Percentiles rank a stretch among this genome's conserved stretches.
phyloP scores from a whole-genome alignment of 2,797 vertebrate species.

The Aselliscus stoliczkanus region DNA sequence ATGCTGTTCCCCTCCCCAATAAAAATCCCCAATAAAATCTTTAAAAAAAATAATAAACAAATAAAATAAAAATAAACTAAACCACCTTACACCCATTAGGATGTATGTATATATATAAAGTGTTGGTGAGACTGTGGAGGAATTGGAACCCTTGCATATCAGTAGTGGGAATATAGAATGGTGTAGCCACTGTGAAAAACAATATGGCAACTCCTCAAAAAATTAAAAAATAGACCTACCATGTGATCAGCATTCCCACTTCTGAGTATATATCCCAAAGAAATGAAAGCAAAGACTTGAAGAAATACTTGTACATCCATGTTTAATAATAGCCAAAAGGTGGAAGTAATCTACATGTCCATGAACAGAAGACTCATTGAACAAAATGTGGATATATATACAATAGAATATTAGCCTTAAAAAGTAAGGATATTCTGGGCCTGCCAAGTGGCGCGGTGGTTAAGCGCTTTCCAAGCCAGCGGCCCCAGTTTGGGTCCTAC shows the following conservation, averaged over 20 bases:
- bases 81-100: not conserved
- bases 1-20: too few relatives aligned
- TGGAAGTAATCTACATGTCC: not conserved
- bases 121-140: not conserved
- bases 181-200: not conserved
- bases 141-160: not conserved
- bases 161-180: not conserved
- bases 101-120: not conserved
- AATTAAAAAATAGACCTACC: not conserved
- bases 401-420: not conserved
- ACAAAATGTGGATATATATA: not conserved
- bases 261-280: not conserved
- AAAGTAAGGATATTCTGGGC: not conserved
- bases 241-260: not conserved
- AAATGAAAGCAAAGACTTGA: not conserved
- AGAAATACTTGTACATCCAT: not conserved
- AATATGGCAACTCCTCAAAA: not conserved
- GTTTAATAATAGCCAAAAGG: not conserved
- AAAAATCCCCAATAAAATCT: too few relatives aligned
- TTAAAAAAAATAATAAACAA: too few relatives aligned
- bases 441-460: too few relatives aligned
- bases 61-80: not conserved
- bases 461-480: too few relatives aligned
- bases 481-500: too few relatives aligned
- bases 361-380: not conserved